Evolutionary conservation across 2,797 vertebrate genomes (phyloP), one percentile per base, ranked within the genome.

Genomic region (Poeciliopsis infans): DNA sequence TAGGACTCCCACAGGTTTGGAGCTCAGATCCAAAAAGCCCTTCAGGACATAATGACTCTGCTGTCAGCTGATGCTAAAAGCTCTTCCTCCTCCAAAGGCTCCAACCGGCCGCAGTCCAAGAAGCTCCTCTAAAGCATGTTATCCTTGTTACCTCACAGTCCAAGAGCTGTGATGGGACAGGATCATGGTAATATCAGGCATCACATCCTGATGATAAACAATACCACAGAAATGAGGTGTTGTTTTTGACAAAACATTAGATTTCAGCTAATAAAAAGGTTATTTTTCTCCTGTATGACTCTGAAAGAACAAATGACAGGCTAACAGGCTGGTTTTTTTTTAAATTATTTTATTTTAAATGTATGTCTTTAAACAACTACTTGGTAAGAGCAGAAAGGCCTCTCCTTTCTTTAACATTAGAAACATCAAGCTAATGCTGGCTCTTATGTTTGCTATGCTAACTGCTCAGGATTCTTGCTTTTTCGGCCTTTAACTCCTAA

Each of bases 1-100:
- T 25, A 95, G 95, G 93, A 95, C 76, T 96, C 95, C 0, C 97
- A 94, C 83, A 93, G 93, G 53, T 97, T 97, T 76, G 97, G 97
- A n/a, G 86, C 79, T 74, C 93, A 96, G 87, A 96, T 98, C 6
- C 90, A 87, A 7, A 91, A 92, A 10, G 95, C 97, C 1, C 90
- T 97, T 33, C 69, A 90, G 43, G 97, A 98, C 3, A 88, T 97
- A 73, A 94, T 96, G 86, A 36, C 82, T 2, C 86, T 98, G 31
- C 93, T 97, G 66, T 92, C 90, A 16, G 59, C 74, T 18, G 93
- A 93, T 23, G 28, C 86, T 66, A 92, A 90, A 82, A 39, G 70
- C n/a, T 20, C 75, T 3, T 11, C 64, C 0, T 47, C 88, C 43
- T 43, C 85, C 77, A 90, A 79, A 81, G 66, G 43, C 53, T 0